Evolutionary conservation across 2,797 vertebrate genomes (phyloP).

Genomic region (Okamejei kenojei): DNA sequence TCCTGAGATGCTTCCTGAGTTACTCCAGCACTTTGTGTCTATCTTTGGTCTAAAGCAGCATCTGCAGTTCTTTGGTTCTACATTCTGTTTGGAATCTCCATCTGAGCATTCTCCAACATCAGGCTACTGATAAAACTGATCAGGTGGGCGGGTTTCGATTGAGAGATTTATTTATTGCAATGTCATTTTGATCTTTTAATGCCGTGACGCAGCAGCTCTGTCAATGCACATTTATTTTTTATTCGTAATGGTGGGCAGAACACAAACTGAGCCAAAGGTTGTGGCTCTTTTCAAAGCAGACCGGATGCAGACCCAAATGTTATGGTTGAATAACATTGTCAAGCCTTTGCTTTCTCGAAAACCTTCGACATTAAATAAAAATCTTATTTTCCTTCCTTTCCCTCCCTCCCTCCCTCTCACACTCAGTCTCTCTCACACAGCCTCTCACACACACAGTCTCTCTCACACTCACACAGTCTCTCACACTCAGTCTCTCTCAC

Average conservation of each 20-base stretch:
- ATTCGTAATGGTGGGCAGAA: background rate
- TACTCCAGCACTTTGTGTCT: too few species aligned
- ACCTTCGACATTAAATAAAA: background rate
- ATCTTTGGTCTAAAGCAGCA: too few species aligned
- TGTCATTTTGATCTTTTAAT: background rate
- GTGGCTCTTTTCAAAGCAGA: background rate
- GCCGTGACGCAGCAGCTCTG: background rate
- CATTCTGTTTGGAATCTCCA: background rate
- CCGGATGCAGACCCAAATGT: too few species aligned
- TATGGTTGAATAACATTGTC: background rate
- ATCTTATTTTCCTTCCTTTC: too few species aligned
- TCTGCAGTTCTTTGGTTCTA: too few species aligned
- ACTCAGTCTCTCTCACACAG: too few species aligned
- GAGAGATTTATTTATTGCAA: background rate
- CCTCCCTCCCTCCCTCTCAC: too few species aligned
- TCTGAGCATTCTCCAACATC: background rate
- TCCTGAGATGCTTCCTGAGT: too few species aligned
- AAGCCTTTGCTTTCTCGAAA: background rate
- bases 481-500: too few species aligned
- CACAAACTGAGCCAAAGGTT: background rate
- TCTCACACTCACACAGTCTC: too few species aligned
- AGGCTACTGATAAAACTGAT: background rate
- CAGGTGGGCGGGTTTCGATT: background rate
- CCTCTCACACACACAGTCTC: too few species aligned
- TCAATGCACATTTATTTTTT: background rate